Evolutionary conservation across 2,797 vertebrate genomes (phyloP), one percentile per base, ranked within the genome.

Genomic region (Carapus acus): DNA sequence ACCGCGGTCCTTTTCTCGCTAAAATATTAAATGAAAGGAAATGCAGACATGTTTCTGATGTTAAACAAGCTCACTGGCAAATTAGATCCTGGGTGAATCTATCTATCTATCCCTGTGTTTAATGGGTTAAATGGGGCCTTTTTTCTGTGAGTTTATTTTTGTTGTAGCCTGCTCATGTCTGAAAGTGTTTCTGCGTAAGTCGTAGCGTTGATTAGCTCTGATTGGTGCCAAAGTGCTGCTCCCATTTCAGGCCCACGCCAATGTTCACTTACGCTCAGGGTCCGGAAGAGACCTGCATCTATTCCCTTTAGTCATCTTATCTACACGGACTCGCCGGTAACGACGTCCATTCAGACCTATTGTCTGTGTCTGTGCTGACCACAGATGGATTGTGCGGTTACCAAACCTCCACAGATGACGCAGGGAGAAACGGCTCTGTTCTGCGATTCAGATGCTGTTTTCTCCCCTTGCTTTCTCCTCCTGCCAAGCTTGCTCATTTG

Each of bases 401-500:
- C 51, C 27, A 33, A 67, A 54, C 47, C 29, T 15, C 43, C 29
- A 33, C 65, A 68, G 61, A 72, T 63, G 55, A 71, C 39, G 50
- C 69, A 19, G 54, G 72, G 47, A 62, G 60, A 67, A 69, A 69
- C 9, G 4, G 53, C 53, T 65, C 59, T 33, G 18, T 62, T 54
- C 54, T 69, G 31, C 43, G 40, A 62, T 70, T 71, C 12, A 36
- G 65, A 57, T 45, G 41, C 68, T 71, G n/a, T n/a, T n/a, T n/a
- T n/a, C n/a, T 70, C 62, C 42, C 48, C 53, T 62, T 65, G 43
- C 48, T 49, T 56, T 58, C 57, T 47, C 45, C 12, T 42, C 45
- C 46, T 73, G 71, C 70, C 74, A 74, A 64, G 43, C 54, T 46
- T 56, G n/a, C 58, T 85, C 67, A 67, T 76, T 77, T 79, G 79